Evolutionary conservation across 2,113 vertebrate genomes (phyloP).

Genomic region (Lontra canadensis): DNA sequence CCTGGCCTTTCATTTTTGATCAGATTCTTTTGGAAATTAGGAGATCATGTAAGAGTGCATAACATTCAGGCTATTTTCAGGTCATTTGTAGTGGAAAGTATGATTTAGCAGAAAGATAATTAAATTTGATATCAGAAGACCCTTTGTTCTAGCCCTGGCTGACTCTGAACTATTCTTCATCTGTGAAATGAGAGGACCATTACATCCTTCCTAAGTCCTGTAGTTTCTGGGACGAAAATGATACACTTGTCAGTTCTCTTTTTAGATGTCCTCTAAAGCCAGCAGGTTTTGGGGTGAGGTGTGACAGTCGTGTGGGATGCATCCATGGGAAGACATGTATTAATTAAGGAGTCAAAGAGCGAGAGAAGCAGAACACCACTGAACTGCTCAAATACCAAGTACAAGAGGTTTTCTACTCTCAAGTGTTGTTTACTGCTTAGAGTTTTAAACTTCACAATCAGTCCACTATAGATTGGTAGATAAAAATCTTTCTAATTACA

Average conservation of each 20-base stretch:
- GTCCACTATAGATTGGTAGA: background rate
- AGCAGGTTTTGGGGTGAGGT: background rate
- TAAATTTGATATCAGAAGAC: slow-evolving; percentile 37
- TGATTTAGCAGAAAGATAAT: slow-evolving; percentile 42
- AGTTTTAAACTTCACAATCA: background rate
- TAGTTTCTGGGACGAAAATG: background rate
- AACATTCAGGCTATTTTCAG: background rate
- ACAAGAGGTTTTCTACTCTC: background rate
- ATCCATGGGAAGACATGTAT: background rate
- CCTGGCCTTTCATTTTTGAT: background rate
- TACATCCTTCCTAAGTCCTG: background rate
- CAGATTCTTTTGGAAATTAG: background rate
- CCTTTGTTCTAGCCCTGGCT: background rate
- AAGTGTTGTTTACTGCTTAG: background rate
- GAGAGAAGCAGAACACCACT: background rate
- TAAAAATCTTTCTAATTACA: background rate
- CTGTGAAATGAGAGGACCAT: background rate
- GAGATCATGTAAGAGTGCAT: background rate
- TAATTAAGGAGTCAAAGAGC: background rate
- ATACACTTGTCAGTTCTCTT: background rate
- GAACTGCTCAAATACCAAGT: background rate
- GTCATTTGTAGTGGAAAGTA: slow-evolving; percentile 1
- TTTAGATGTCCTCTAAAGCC: background rate
- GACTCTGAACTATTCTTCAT: background rate
- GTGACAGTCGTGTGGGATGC: background rate